Evolutionary conservation across 2,888 invertebrate genomes (phyloP), one percentile per base, ranked within the genome.

Genomic region (Sicus ferrugineus): DNA sequence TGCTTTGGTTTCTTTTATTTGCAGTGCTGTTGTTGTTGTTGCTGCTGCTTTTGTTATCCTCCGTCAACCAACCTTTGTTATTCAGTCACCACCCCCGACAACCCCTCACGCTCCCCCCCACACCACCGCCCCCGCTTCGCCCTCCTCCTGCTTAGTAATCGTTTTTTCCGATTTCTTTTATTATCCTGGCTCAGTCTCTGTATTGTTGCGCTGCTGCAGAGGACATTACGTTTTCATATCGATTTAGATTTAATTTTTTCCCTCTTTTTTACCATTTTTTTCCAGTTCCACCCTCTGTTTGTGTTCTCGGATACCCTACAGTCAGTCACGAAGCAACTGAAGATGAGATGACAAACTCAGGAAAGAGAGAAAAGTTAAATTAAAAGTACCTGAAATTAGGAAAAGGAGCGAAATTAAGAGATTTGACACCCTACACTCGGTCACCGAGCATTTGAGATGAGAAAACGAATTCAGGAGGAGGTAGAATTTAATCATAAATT

Each of bases 161-260:
- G 23, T 23, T 23, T 52, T 52, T 52, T 4, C 21, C 30, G 30
- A 26, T 63, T 52, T n/a, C 16, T 19, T 52, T 64, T 28, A 19
- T 52, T 31, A 19, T 30, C 52, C 23, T 64, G 42, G 19, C 4
- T 21, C 42, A 9, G 23, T 63, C 30, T 52, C 34, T 28, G 54
- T 23, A 28, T 28, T 48, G n/a, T 11, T 63, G 5, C 19, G 19
- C 48, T 38, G n/a, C 31, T 28, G 59, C 38, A 59, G 38, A 59
- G 59, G 59, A 59, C 59, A 59, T 59, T 59, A 59, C 30, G 34
- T 64, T 52, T 64, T 64, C 52, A 52, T 64, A 66, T 66, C 66
- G 56, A 21, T 50, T 50, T 21, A 9, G 42, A 42, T 56, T 66
- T 56, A 42, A 58, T 42, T 65, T 23, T 56, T 42, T 14, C n/a